These are phyloP conservation scores for Enteromius afrohamiltoni DNA, from an alignment of 2,797 vertebrate species.

Conservation along the genomic window DNA sequence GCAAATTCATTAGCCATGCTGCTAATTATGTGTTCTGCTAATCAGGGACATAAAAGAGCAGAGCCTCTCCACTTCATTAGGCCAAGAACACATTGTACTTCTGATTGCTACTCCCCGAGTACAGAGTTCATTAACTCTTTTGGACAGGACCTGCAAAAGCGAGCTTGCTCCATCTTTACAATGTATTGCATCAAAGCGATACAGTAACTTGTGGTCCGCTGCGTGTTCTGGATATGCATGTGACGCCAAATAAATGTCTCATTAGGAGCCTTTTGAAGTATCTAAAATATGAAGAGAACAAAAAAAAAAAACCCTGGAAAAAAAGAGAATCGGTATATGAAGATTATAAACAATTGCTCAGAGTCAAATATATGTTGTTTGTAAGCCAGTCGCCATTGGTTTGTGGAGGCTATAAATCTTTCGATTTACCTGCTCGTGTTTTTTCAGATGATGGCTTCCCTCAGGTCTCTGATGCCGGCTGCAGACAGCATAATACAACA, in stretches of 20 bases:
- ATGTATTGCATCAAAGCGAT: conserved; percentile 41
- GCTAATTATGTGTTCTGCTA: conserved; percentile 60
- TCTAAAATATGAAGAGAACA: neutral
- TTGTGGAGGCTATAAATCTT: conserved; percentile 51
- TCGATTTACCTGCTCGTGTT: conserved; percentile 51
- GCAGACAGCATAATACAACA: conserved; percentile 54
- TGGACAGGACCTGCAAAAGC: conserved; percentile 26
- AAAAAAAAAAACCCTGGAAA: neutral
- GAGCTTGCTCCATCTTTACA: conserved; percentile 33
- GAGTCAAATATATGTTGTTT: conserved; percentile 42
- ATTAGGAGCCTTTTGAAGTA: conserved; percentile 35
- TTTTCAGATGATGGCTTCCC: conserved; percentile 51
- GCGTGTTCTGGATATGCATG: neutral
- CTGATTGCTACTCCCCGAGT: conserved; percentile 39
- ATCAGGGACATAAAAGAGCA: conserved; percentile 64
- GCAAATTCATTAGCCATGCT: conserved; percentile 62
- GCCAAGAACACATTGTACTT: conserved; percentile 48
- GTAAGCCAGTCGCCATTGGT: conserved; percentile 25
- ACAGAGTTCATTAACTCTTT: conserved; percentile 50
- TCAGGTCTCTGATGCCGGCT: conserved; percentile 43
- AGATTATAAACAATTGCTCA: conserved; percentile 19
- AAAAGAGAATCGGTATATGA: neutral
- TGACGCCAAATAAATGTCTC: neutral
- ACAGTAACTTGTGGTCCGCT: neutral
- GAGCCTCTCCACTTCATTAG: conserved; percentile 61